Evolutionary conservation across 2,113 vertebrate species (phyloP).

Genomic region (Pogonocichla stellata): DNA sequence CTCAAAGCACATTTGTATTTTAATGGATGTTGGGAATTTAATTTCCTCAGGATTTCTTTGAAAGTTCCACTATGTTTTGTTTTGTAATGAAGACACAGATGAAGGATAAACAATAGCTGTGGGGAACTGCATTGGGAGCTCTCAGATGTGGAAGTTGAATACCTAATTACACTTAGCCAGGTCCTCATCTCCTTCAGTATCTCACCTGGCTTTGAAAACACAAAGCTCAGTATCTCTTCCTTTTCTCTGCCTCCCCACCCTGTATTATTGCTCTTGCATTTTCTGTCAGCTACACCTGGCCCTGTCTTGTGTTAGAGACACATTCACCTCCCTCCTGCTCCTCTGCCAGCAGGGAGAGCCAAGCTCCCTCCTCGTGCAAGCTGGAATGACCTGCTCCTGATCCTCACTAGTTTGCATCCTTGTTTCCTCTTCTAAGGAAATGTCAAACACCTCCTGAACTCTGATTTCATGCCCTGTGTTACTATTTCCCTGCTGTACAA

Average conservation of each 20-base stretch:
- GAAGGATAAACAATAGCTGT: neutral
- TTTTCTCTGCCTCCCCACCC: neutral
- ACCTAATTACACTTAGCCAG: neutral
- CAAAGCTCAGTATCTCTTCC: neutral
- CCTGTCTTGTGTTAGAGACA: neutral
- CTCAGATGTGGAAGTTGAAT: neutral
- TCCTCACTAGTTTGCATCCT: neutral
- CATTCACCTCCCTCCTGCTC: neutral
- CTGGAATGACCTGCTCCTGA: neutral
- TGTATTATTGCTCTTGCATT: neutral
- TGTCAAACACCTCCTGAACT: neutral
- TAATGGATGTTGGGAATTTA: neutral
- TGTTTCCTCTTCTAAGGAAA: neutral
- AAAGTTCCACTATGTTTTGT: neutral
- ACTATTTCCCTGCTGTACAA: neutral
- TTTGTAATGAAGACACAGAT: neutral
- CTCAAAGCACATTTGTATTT: neutral
- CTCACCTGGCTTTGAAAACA: neutral
- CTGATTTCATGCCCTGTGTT: neutral
- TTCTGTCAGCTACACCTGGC: neutral
- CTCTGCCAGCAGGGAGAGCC: neutral
- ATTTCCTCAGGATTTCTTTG: constrained; percentile 10
- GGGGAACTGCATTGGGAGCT: neutral
- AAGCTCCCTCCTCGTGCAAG: neutral
- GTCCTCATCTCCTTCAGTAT: neutral